A percentile compares a stretch with the other conserved stretches of the same genome.
These are phyloP conservation scores for Lerema accius DNA, from an alignment of 1,140 invertebrate genomes.

Conservation along the genomic window DNA sequence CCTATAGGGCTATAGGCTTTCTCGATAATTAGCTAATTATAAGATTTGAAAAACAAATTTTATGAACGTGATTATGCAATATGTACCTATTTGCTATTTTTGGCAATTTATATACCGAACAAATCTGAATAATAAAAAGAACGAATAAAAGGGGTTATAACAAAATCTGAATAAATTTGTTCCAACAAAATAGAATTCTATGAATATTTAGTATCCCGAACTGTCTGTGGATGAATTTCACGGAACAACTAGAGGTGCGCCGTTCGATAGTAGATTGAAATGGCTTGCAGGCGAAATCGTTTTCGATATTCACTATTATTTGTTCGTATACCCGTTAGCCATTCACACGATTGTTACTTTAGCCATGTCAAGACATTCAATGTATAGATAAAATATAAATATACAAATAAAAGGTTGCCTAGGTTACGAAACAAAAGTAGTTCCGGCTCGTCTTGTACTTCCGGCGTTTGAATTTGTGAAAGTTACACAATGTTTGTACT, in stretches of 20 bases:
- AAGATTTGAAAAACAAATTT: too few species aligned
- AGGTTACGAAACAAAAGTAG: too few species aligned
- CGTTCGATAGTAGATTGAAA: slow-evolving; percentile 5
- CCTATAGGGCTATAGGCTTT: too few species aligned
- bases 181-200: slow-evolving; percentile 11
- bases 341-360: too few species aligned
- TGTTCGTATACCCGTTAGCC: too few species aligned
- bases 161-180: slow-evolving; percentile 15
- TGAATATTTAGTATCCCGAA: slow-evolving; percentile 12
- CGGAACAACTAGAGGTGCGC: background rate
- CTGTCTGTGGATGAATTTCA: background rate
- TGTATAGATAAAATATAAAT: too few species aligned
- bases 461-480: too few species aligned
- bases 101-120: background rate
- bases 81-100: slow-evolving; percentile 2
- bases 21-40: too few species aligned
- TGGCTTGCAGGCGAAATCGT: background rate
- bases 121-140: slow-evolving; percentile 5
- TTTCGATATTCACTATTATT: background rate
- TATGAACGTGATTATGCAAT: background rate
- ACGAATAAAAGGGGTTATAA: slow-evolving; percentile 6
- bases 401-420: too few species aligned
- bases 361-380: too few species aligned
- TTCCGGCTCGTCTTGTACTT: too few species aligned
- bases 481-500: too few species aligned